Base-by-base conservation (phyloP, 2,888 invertebrate genomes). In the Leptinotarsa juncta region DNA sequence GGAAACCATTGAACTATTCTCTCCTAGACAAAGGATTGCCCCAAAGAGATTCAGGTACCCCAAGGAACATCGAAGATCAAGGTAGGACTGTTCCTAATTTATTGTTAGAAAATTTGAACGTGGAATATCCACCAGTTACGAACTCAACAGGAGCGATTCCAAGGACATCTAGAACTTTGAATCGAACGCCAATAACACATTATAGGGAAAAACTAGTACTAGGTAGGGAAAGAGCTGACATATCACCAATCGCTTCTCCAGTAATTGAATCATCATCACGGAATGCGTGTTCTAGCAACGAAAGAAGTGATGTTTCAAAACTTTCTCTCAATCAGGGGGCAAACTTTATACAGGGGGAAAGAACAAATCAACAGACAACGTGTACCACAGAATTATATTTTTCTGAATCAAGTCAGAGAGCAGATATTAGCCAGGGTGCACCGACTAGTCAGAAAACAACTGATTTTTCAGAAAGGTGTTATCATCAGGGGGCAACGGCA, bases 51-150 rank as follows among this genome's bases (percentile, higher is more conserved):
- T 50, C 50, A 50, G 50, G 50, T 50, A 50, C 4, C 15, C 12
- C 50, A 50, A 50, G 50, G 50, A 50, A 50, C 50, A 50, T 50
- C 50, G 50, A 50, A 50, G 50, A 50, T 50, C 50, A 50, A 50
- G 15, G 50, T 50, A 50, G 50, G 50, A 50, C 50, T 50, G 12
- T 16, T 50, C 50, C 50, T 50, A 50, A 50, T 50, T 50, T 15
- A 50, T 50, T 16, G 50, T 50, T 50, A 16, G 50, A 50, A 50
- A 50, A 50, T 50, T 50, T 50, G 50, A 50, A 50, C 16, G 50
- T 50, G 50, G 50, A 50, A 50, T 50, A 15, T 50, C 16, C 15
- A 50, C 50, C 50, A 50, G 50, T 15, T 15, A 50, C 50, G 50
- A 50, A 50, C 50, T 50, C 50, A 50, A 50, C 50, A 50, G 50